Evolutionary conservation across 2,797 vertebrate species (phyloP).

Genomic region (Scolopax rusticola): DNA sequence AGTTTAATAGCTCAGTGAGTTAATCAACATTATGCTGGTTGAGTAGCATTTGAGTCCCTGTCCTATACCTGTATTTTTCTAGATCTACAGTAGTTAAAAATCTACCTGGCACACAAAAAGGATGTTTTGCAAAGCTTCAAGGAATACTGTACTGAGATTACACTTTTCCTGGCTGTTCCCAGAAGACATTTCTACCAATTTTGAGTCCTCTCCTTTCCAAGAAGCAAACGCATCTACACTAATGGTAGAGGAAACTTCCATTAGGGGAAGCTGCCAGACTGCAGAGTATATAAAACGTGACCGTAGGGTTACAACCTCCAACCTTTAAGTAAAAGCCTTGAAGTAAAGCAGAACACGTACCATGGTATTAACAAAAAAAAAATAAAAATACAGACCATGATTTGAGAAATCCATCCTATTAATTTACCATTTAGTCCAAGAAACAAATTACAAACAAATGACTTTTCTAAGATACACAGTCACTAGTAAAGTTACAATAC

Average conservation of each 20-base stretch:
- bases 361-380: background rate
- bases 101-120: background rate
- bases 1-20: slow-evolving; percentile 14
- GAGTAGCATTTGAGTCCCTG: background rate
- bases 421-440: background rate
- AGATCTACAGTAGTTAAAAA: background rate
- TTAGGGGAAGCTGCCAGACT: background rate
- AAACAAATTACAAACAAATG: background rate
- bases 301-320: background rate
- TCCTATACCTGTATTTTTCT: background rate
- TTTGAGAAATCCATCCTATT: background rate
- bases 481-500: background rate
- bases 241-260: background rate
- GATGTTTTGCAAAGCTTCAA: background rate
- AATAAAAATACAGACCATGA: background rate
- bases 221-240: background rate
- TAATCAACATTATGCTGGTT: background rate
- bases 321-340: background rate
- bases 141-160: background rate
- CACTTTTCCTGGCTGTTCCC: background rate
- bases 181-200: background rate
- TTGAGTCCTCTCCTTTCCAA: background rate
- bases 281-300: background rate
- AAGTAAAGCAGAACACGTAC: background rate
- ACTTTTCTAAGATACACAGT: background rate